Evolutionary conservation across 2,113 vertebrate genomes (phyloP), one percentile per base, ranked within the genome.

Genomic region (Taurulus bubalis): DNA sequence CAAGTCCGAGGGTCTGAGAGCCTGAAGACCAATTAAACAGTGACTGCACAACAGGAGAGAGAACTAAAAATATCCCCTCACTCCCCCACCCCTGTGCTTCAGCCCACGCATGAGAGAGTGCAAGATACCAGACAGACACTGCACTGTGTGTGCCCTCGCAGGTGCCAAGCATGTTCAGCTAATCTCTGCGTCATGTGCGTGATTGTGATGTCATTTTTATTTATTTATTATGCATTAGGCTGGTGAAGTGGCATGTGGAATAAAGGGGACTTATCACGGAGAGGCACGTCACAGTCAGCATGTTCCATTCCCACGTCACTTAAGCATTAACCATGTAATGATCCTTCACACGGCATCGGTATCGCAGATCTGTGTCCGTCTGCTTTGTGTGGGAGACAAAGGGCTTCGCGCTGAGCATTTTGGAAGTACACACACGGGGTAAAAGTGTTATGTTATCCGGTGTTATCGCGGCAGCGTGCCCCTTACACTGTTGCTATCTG

Each of bases 21-120:
- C 81, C 87, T 90, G 84, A 87, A 84, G 84, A 82, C 62, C 84
- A 90, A 90, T 90, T 91, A 88, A 92, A 89, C 85, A 89, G 59
- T 81, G 83, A 87, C 75, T 90, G 77, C 77, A 86, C 79, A 86
- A 80, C 83, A 79, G 81, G 85, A 85, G 69, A 53, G 55, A 53
- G 51, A 49, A 66, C 90, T 90, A 88, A 88, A 89, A 92, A 91
- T 88, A 90, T 34, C 34, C 84, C 83, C 38, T n/a, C 71, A 38
- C 0, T 2, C 22, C 22, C 38, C 34, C 71, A 38, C 0, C 3
- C 22, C 22, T n/a, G 12, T 38, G 77, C 73, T 42, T 10, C 75
- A 70, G 59, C 82, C 68, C 76, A 82, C 71, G 36, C 71, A 42
- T 81, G 53, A 74, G 47, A 49, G 71, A 53, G 24, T 36, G 45